Evolutionary conservation across 1,140 invertebrate genomes (phyloP), one percentile per base, ranked within the genome.

Genomic region (Panagrolaimus sp.): DNA sequence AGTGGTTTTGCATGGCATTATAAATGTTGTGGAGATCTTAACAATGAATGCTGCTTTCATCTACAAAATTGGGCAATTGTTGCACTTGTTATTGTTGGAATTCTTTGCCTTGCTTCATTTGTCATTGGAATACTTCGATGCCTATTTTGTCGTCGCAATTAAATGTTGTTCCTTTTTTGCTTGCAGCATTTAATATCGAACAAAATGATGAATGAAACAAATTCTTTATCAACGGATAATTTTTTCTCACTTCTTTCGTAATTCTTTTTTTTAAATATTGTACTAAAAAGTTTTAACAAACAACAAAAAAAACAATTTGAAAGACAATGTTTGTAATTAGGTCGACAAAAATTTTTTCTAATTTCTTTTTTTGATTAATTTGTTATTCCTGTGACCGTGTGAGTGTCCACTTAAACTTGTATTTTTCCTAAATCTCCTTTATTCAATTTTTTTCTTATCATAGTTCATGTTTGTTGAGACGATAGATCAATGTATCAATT

Each of bases 1-100:
- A 63, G 62, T 38, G 27, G 27, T 23, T 63, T 63, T 63, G 62
- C 62, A 42, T 43, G 38, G 27, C 42, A 63, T 11, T 63, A 63
- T 63, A 63, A 31, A 42, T 63, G 62, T 27, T 63, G 62, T 27
- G 62, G 62, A 31, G 38, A 63, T 27, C 27, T 63, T 13, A 31
- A 23, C 3, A 63, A 9, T 11, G 62, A 63, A 23, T 63, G 62
- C 27, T 63, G 62, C 62, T 63, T 63, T 43, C 27, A 31, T 27
- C 27, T 63, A 9, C 62, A 63, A 63, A 63, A 63, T 27, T 63
- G 62, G 62, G 27, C 42, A 9, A 27, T 63, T 16, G 11, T 42
- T 27, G 9, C 42, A 8, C 16, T 63, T 20, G 27, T 63, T 38
- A 43, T 63, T 27, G 9, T 63, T 20, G 62, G 62, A 31, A 43